Base-by-base conservation (phyloP, 2,797 vertebrate species). In the Manis pentadactyla region DNA sequence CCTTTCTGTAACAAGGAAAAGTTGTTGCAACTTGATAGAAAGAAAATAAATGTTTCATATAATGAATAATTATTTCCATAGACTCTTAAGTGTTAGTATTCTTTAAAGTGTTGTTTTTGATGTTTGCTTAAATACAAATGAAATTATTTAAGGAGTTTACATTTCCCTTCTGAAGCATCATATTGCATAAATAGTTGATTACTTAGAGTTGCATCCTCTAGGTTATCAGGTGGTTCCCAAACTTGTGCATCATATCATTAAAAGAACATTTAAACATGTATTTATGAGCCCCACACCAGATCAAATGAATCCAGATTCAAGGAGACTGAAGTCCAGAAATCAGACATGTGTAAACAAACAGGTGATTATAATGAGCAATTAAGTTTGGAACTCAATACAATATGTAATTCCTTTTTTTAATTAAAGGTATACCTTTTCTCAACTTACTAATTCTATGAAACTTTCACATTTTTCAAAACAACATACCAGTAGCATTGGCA, bases 1-100 rank as follows among this genome's bases (percentile, higher is more conserved):
- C 21, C 1, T 95, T 94, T 8, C 7, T 96, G 75, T 77, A 59
- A 84, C 59, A 82, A 96, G 81, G 81, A 91, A 81, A 98, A 97
- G 69, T 93, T 77, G 89, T 11, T 18, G 34, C n/a, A 93, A 34
- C 57, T 93, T 93, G 86, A 82, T 88, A 89, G 0, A 39, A 75
- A 85, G 19, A 42, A 21, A 68, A 83, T 96, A 95, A 96, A 73
- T 42, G 87, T 77, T 96, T 84, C 61, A 37, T 69, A 87, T n/a
- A 73, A 51, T 59, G n/a, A 91, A 91, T 55, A 7, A 82, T 79
- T 97, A 73, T 25, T 89, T 51, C 19, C 23, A 66, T 2, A 55
- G 31, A 34, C 29, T 68, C 78, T 73, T 49, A 68, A 63, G 42
- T 53, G 13, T 74, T 63, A 73, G 1, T 19, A 73, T 17, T 85